Percentiles rank a stretch among this genome's conserved stretches.
Conservation (phyloP, 2,113 vertebrate genomes). For the Ginglymostoma cirratum region DNA sequence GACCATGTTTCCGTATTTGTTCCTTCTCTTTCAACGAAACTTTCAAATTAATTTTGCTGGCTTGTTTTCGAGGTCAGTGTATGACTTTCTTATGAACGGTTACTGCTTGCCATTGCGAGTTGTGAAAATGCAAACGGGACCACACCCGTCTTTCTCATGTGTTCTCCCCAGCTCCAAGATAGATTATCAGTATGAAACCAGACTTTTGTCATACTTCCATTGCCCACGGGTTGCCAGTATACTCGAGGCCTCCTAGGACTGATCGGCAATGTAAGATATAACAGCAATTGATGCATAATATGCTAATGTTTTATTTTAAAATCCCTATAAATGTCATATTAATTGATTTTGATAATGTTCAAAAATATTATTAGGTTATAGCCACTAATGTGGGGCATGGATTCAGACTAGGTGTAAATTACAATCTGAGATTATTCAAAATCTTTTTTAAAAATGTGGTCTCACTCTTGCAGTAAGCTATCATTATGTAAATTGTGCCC, state of each 20-base stretch:
- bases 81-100: not conserved
- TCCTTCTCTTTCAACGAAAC: not conserved
- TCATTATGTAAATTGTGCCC: not conserved
- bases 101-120: not conserved
- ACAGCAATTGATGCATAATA: too few relatives aligned
- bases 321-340: too few relatives aligned
- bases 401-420: not conserved
- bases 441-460: not conserved
- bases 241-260: too few relatives aligned
- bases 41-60: not conserved
- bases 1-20: not conserved
- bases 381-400: not conserved
- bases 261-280: not conserved
- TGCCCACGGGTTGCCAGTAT: not conserved
- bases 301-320: too few relatives aligned
- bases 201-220: not conserved
- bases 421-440: not conserved
- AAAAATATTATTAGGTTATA: not conserved
- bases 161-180: not conserved
- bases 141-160: not conserved
- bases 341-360: not conserved
- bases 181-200: not conserved
- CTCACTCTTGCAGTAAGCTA: not conserved
- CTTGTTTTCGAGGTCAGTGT: not conserved
- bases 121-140: not conserved